phyloP scores from a whole-genome alignment of 2,888 invertebrate species.

The Sclerodermus sp. region DNA sequence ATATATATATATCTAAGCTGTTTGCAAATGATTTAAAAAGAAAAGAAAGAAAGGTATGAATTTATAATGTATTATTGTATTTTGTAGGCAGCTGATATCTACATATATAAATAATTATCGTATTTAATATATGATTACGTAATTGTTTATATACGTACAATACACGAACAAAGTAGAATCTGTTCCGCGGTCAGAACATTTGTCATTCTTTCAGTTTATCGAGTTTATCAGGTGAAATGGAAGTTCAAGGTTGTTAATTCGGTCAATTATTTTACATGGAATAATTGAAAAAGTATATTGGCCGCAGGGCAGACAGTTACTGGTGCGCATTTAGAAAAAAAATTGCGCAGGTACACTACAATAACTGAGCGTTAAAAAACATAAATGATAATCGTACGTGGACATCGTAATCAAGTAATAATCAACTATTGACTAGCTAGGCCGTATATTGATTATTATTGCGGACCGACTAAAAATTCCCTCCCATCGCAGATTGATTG shows the following conservation, averaged over 20 bases:
- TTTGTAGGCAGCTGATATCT: conserved; percentile 47
- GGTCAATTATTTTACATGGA: no score
- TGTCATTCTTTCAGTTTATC: no score
- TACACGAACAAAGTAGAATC: background rate
- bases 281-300: no score
- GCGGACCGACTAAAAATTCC: conserved; percentile 49
- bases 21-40: conserved; percentile 40
- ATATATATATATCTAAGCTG: conserved; percentile 44
- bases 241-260: no score
- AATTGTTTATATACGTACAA: conserved; percentile 15
- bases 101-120: conserved; percentile 34
- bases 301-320: no score
- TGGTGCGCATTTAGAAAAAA: conserved; percentile 1
- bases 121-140: conserved; percentile 25
- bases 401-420: conserved; percentile 37
- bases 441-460: conserved; percentile 38
- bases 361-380: background rate
- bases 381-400: conserved; percentile 14
- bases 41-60: conserved; percentile 25
- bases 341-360: no score
- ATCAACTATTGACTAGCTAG: conserved; percentile 42
- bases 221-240: no score
- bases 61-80: conserved; percentile 47
- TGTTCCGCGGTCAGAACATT: background rate
- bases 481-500: conserved; percentile 53